A percentile compares a stretch with the other conserved stretches of the same genome.
These are phyloP conservation scores for Penelope pileata DNA, from an alignment of 2,113 vertebrate species.

Conservation along the genomic window DNA sequence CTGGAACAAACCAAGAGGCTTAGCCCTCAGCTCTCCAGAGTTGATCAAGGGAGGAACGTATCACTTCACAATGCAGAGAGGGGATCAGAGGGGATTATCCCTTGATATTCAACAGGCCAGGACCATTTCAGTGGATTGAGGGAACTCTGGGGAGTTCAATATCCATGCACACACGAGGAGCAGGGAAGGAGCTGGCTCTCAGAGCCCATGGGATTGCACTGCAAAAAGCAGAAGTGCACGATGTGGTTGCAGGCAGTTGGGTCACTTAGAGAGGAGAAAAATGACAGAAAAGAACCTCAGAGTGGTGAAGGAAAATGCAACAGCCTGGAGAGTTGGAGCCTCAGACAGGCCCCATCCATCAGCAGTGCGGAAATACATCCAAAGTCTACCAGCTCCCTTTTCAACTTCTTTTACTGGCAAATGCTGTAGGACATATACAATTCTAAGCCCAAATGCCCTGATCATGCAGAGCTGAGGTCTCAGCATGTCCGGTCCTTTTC, in stretches of 20 bases:
- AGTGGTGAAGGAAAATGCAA: background rate
- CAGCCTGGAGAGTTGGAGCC: background rate
- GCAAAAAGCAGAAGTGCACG: background rate
- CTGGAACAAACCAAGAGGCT: background rate
- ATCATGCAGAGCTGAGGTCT: background rate
- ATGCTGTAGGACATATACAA: accelerated
- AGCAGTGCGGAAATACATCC: background rate
- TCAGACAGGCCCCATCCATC: background rate
- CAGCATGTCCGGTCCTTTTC: no score
- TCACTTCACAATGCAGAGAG: background rate
- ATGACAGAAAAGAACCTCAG: background rate
- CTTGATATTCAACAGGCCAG: background rate
- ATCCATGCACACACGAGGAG: background rate
- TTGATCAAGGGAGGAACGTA: background rate
- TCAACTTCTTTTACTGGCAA: background rate
- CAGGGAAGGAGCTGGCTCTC: background rate
- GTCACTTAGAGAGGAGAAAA: background rate
- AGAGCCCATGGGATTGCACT: background rate
- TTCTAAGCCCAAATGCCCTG: background rate
- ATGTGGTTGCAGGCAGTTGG: background rate
- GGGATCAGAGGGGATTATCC: background rate
- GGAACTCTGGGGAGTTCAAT: background rate
- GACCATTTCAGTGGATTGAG: background rate
- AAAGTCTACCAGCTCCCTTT: background rate
- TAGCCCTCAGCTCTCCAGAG: background rate